A percentile compares a stretch with the other conserved stretches of the same genome.
These are phyloP conservation scores for Chamaedrilus cognettii DNA, from an alignment of 2,888 invertebrate genomes.

Conservation along the genomic window DNA sequence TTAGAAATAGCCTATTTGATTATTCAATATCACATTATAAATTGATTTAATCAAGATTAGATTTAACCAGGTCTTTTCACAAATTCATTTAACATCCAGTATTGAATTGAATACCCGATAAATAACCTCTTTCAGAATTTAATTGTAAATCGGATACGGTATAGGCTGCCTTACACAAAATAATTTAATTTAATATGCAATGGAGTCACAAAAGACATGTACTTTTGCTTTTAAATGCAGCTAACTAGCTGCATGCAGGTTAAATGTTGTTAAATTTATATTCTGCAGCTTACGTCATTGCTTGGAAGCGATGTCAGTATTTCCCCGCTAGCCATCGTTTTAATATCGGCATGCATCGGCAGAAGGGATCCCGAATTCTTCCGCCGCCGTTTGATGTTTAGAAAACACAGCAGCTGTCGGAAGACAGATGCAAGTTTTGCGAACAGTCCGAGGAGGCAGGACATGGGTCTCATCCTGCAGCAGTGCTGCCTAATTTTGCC, in stretches of 20 bases:
- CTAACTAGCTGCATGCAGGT: not conserved
- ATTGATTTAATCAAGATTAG: slow-evolving; percentile 1
- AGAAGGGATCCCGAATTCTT: slow-evolving; percentile 29
- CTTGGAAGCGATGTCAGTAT: slow-evolving; percentile 22
- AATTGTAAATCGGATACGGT: too few relatives aligned
- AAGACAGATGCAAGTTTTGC: slow-evolving; percentile 15
- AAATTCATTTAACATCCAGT: too few relatives aligned
- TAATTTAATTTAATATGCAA: too few relatives aligned
- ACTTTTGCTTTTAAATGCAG: not conserved
- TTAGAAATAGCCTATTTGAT: not conserved
- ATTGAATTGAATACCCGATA: too few relatives aligned
- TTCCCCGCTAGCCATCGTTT: slow-evolving; percentile 13
- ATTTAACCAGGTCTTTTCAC: too few relatives aligned
- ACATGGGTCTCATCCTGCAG: too few relatives aligned
- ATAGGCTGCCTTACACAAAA: too few relatives aligned
- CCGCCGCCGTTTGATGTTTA: slow-evolving; percentile 26
- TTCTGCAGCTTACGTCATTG: slow-evolving; percentile 17
- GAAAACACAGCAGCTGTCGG: slow-evolving; percentile 25
- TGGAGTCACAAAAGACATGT: not conserved
- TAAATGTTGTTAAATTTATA: not conserved
- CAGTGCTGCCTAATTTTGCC: too few relatives aligned
- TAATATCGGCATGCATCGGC: slow-evolving; percentile 20
- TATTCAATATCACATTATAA: not conserved
- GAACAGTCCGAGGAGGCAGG: slow-evolving; percentile 7
- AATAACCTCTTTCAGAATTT: too few relatives aligned